Conservation (phyloP, 2,797 vertebrate species). For the Enteromius afrohamiltoni region DNA sequence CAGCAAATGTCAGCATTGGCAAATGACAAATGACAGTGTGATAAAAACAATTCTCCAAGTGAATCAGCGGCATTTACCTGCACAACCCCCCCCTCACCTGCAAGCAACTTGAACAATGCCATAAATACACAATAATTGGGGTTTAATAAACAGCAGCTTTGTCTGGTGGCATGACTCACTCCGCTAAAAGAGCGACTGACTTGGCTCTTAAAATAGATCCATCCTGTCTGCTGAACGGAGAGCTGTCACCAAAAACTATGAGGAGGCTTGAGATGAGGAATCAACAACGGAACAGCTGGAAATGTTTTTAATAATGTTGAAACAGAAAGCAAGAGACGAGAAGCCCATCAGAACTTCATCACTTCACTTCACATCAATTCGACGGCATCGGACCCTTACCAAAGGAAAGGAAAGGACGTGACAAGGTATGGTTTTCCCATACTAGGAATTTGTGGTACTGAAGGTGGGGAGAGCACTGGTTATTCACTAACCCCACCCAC, state of each 20-base stretch:
- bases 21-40: too few relatives aligned
- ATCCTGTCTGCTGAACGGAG: constrained; percentile 54
- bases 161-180: constrained; percentile 52
- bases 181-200: constrained; percentile 35
- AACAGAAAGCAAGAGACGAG: constrained; percentile 1
- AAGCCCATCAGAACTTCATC: neutral
- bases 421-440: too few relatives aligned
- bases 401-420: too few relatives aligned
- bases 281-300: constrained; percentile 17
- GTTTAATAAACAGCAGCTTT: constrained; percentile 54
- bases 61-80: constrained; percentile 24
- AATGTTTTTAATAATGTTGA: constrained; percentile 16
- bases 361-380: too few relatives aligned
- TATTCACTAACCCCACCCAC: too few relatives aligned
- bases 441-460: too few relatives aligned
- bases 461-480: too few relatives aligned
- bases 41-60: constrained; percentile 4
- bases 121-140: constrained; percentile 47
- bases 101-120: constrained; percentile 40
- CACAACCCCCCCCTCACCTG: constrained; percentile 46
- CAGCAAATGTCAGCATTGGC: constrained; percentile 32
- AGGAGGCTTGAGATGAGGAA: constrained; percentile 14
- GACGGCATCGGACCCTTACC: too few relatives aligned
- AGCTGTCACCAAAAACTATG: constrained; percentile 60
- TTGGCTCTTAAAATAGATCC: constrained; percentile 55